Conservation (phyloP, 2,888 invertebrate genomes). For the Laspeyria flexula region DNA sequence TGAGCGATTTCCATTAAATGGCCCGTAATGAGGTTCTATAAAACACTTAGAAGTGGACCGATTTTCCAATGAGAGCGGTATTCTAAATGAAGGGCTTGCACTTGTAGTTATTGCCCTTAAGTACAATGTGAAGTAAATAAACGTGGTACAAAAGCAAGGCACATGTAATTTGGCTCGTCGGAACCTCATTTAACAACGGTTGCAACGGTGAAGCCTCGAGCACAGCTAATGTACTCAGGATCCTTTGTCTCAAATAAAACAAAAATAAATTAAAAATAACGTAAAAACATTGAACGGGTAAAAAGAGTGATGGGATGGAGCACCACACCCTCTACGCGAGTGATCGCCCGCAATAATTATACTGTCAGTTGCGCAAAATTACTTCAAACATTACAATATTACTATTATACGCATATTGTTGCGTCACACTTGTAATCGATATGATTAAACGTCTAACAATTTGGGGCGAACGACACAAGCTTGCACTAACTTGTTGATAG, state of each 20-base stretch:
- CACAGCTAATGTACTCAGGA: conserved; percentile 72
- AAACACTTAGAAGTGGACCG: conserved; percentile 65
- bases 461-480: conserved; percentile 32
- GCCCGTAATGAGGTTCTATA: conserved; percentile 57
- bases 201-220: conserved; percentile 68
- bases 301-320: conserved; percentile 76
- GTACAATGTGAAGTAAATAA: conserved; percentile 84
- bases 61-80: conserved; percentile 69
- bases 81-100: conserved; percentile 73
- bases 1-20: conserved; percentile 52
- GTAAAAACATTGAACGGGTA: conserved; percentile 78
- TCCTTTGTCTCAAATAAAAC: conserved; percentile 76
- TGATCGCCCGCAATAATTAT: conserved; percentile 77
- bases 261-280: conserved; percentile 79
- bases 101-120: conserved; percentile 83
- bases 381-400: conserved; percentile 53
- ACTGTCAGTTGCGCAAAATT: conserved; percentile 72
- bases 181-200: conserved; percentile 81
- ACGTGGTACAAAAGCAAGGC: conserved; percentile 73
- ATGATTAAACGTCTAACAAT: conserved; percentile 21
- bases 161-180: conserved; percentile 81
- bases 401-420: conserved; percentile 33
- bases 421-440: conserved; percentile 22
- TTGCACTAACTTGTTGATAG: conserved; percentile 45
- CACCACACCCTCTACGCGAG: conserved; percentile 72